Base-by-base conservation (phyloP, 2,888 invertebrate species). In the Synanthedon andrenaeformis region DNA sequence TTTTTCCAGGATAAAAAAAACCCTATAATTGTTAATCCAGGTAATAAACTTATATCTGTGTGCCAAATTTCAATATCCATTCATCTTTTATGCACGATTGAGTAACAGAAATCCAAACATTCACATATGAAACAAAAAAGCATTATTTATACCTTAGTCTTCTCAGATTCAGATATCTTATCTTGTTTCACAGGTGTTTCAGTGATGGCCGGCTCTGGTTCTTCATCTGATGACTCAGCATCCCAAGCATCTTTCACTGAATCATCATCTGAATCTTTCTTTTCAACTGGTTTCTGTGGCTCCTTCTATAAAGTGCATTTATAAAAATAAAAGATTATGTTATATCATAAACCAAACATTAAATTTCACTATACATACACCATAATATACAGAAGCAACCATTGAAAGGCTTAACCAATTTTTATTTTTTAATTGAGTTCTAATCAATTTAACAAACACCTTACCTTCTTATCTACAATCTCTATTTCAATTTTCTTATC, bases 231-330 rank as follows among this genome's bases (percentile, higher is more conserved):
- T 51, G 92, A 92, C 57, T 92, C 93, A 0, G 93, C 94, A 79
- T 96, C 96, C 95, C 96, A 96, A 0, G 94, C 90, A 66, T 96
- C 94, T 74, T 96, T 95, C 0, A 96, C 91, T 4, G 73, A 70
- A 57, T 91, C 90, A 62, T 88, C 90, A 10, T 89, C 87, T 5
- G 76, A 70, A 57, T 78, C 80, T 56, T 75, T 81, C 42, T 67
- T 70, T 5, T 70, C 71, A 48, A 67, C 71, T 8, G 59, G 56
- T 64, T 79, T 80, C 13, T 69, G 71, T 12, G 64, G 61, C 52
- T 74, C 78, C 53, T 77, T 76, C 79, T 80, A 54, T 41, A 56
- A 59, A 55, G 13, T 56, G 49, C 35, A 28, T 48, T 49, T 17
- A 49, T 49, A 8, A 13, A 10, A 45, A 14, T 45, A 45, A 13